Evolutionary conservation across 2,113 vertebrate genomes (phyloP), one percentile per base, ranked within the genome.

Genomic region (Fulmarus glacialis): DNA sequence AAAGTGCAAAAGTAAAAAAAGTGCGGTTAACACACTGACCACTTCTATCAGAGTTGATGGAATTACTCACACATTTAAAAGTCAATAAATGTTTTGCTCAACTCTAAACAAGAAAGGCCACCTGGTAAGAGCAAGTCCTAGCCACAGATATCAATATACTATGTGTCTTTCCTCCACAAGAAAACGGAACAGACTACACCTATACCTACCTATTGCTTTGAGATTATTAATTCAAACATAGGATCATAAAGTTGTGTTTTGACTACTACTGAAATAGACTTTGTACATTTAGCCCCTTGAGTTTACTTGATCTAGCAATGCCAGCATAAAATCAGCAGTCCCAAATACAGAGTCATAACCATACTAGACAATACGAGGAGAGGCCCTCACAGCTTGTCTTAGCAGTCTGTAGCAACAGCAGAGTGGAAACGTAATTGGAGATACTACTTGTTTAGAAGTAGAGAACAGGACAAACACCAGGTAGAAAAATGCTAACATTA

Each of bases 321-420:
- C 32, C 34, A 72, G 15, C 30, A 34, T 52, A 60, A 52, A 66
- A 30, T 38, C 58, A 48, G 15, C 34, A 48, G 18, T 11, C 8
- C 17, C 45, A 52, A 60, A 20, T 5, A 52, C 1, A 0, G 67
- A 47, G 9, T 27, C 8, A 32, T 3, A 78, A 21, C 11, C 5
- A 8, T 9, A 55, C 8, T 42, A 58, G 34, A 19, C 15, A 43
- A 32, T 12, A 27, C 0, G 0, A 56, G 24, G 45, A 64, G 12
- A 20, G 34, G 27, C 40, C 43, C 36, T 40, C 68, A 42, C 3
- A 45, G 55, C 16, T 40, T 40, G 30, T 2, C 22, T 64, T 43
- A 63, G 53, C 47, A 70, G 43, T 8, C 66, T 40, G 43, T 7
- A 68, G 55, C 53, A 80, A 38, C 12, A 66, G 52, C 23, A 34